These are phyloP conservation scores for Chelonus insularis DNA, from an alignment of 1,140 invertebrate genomes.

Conservation along the genomic window DNA sequence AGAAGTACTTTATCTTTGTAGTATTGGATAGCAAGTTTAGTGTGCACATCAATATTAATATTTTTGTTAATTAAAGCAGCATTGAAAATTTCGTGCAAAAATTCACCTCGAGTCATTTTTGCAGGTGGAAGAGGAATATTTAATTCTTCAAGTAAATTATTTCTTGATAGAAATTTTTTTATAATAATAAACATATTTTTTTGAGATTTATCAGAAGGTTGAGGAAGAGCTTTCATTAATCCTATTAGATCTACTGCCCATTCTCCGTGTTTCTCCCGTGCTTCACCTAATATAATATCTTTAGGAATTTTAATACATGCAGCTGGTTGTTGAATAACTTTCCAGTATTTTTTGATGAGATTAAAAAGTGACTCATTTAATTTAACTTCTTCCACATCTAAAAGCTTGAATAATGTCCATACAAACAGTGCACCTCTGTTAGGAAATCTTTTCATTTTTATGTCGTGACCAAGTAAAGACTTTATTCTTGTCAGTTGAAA, in stretches of 20 bases:
- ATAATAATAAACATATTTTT: slow-evolving; percentile 3
- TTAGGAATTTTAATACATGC: slow-evolving; percentile 23
- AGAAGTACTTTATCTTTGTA: slow-evolving; percentile 27
- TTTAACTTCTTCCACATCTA: neutral
- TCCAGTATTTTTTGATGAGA: slow-evolving; percentile 18
- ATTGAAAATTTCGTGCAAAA: slow-evolving; percentile 26
- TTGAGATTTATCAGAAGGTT: neutral
- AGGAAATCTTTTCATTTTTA: neutral
- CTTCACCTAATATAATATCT: slow-evolving; percentile 15
- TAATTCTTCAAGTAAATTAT: slow-evolving; percentile 23
- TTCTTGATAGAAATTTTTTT: slow-evolving; percentile 19
- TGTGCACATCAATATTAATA: neutral
- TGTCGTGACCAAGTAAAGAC: neutral
- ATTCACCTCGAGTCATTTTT: slow-evolving; percentile 18
- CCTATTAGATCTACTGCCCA: slow-evolving; percentile 30
- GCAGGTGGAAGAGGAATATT: slow-evolving; percentile 16
- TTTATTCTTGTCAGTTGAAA: neutral
- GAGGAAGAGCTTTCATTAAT: slow-evolving; percentile 25
- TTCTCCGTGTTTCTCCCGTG: neutral
- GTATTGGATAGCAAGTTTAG: slow-evolving; percentile 19
- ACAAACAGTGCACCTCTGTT: slow-evolving; percentile 25
- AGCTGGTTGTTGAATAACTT: slow-evolving; percentile 14
- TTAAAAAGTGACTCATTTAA: slow-evolving; percentile 1
- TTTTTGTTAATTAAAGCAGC: neutral
- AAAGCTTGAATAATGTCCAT: slow-evolving; percentile 1